phyloP scores from a whole-genome alignment of 2,797 vertebrate species.

The Melanitta fusca region DNA sequence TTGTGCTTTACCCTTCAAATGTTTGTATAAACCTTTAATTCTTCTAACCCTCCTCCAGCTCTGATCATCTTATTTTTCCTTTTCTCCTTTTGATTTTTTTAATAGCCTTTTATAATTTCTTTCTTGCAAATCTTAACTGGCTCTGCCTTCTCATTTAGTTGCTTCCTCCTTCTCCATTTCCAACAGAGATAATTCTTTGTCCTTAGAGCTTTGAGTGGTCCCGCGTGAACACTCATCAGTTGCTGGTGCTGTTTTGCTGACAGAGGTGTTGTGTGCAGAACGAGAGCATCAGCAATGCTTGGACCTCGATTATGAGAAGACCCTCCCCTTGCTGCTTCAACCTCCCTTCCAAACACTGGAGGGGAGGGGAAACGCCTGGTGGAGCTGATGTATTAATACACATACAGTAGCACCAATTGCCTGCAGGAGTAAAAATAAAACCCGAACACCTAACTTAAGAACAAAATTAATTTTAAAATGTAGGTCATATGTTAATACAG shows the following conservation, averaged over 20 bases:
- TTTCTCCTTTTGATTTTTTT: neutral
- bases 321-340: conserved; percentile 47
- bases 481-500: conserved; percentile 71
- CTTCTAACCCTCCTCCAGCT: neutral
- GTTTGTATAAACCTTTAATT: neutral
- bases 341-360: conserved; percentile 39
- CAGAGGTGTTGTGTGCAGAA: conserved; percentile 18
- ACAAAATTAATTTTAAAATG: conserved; percentile 67
- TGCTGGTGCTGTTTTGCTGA: conserved; percentile 61
- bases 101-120: neutral
- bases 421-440: conserved; percentile 18
- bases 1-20: neutral
- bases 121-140: conserved; percentile 32
- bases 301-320: conserved; percentile 59
- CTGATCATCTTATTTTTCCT: neutral
- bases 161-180: conserved; percentile 64
- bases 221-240: conserved; percentile 38
- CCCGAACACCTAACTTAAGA: conserved; percentile 59
- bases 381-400: conserved; percentile 59
- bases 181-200: conserved; percentile 55
- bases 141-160: conserved; percentile 63
- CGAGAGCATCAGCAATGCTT: conserved; percentile 52
- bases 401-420: conserved; percentile 56
- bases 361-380: conserved; percentile 61
- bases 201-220: conserved; percentile 64